Conservation (phyloP, 64 coral and sea anemone species). For the Porites australiensis region DNA sequence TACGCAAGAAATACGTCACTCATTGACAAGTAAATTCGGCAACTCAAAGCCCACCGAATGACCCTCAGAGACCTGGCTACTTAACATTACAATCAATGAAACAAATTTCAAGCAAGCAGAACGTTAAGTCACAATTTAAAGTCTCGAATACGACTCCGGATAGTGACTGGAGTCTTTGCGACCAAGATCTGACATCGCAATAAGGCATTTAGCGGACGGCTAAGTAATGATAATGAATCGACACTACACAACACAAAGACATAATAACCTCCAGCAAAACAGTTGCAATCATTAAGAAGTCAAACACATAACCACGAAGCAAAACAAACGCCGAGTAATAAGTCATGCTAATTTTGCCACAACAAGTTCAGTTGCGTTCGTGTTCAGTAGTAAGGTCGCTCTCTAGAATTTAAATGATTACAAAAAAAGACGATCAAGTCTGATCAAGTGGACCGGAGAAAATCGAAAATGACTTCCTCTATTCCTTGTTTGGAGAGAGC, state of each 20-base stretch:
- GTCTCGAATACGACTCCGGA: background rate
- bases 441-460: background rate
- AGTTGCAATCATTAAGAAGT: background rate
- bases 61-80: background rate
- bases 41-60: background rate
- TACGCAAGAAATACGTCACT: background rate
- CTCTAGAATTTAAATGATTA: no score
- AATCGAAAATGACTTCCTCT: background rate
- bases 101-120: background rate
- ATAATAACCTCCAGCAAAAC: background rate
- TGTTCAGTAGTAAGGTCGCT: no score
- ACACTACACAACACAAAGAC: background rate
- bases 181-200: background rate
- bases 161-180: slow-evolving; percentile 5
- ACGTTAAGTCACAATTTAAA: no score
- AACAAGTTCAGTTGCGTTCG: background rate
- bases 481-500: slow-evolving; percentile 26
- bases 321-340: background rate
- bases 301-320: background rate
- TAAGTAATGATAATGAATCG: slow-evolving; percentile 1
- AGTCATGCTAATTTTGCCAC: background rate
- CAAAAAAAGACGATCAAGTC: no score
- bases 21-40: background rate
- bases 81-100: slow-evolving; percentile 51
- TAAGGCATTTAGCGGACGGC: background rate